Evolutionary conservation across 2,888 invertebrate species (phyloP), one percentile per base, ranked within the genome.

Genomic region (Drosophila anomelani): DNA sequence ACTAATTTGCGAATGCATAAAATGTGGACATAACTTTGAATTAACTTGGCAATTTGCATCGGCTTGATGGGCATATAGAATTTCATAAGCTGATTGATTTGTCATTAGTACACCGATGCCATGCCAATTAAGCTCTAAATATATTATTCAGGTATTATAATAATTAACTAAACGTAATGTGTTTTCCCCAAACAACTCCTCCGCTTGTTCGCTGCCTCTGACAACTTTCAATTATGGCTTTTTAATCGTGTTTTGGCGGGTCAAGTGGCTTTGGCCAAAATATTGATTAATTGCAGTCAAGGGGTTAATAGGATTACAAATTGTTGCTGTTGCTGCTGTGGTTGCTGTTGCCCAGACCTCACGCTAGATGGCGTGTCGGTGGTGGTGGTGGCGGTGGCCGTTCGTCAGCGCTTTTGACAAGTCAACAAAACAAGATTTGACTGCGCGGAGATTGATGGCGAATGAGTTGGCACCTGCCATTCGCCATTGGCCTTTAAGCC

Each of bases 291-390:
- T 84, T 73, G 75, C 57, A 73, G 86, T 75, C 82, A 77, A 74
- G 72, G 75, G 85, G 85, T 80, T 85, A 85, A 85, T 79, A 80
- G 79, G 77, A 80, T 85, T 85, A 85, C 77, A 79, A 69, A 66
- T 47, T 63, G 63, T 59, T 54, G 58, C 47, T 66, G 60, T 12
- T 63, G 60, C 20, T 47, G 29, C 20, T 20, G 70, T 36, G 29
- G 55, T 32, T 56, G 66, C 20, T 61, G 71, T 47, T 74, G 62
- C 49, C 39, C 20, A 47, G 61, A 70, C 63, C 71, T 76, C 87
- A 87, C 85, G 82, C 80, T 79, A 82, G 84, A 49, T 85, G 81
- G 79, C 83, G 79, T 84, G 84, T 68, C 67, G 70, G 61, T 44
- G 23, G 23, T 44, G 64, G 23, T 23, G 64, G 55, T 20, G 46